Conservation (phyloP, 2,888 invertebrate species). For the Andrena dorsata region DNA sequence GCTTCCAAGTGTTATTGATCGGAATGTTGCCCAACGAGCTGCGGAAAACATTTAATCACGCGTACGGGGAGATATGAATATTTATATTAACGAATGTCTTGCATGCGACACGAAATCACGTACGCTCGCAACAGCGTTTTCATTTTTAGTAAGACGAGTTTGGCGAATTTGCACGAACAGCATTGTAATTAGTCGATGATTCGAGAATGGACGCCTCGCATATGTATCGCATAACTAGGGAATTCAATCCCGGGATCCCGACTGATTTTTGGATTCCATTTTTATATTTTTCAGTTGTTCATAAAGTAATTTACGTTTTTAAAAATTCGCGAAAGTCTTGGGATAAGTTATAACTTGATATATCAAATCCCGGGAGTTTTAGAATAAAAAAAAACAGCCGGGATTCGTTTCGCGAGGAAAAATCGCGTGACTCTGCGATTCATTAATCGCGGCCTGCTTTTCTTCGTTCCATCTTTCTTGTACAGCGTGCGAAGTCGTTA, state of each 20-base stretch:
- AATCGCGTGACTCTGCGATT: constrained; percentile 26
- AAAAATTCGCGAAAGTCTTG: too few relatives aligned
- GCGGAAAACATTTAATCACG: background rate
- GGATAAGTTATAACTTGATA: too few relatives aligned
- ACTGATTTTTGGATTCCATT: too few relatives aligned
- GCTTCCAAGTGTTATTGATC: background rate
- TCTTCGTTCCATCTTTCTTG: background rate
- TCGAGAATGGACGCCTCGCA: background rate
- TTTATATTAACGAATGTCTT: background rate
- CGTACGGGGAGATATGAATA: background rate
- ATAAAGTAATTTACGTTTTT: too few relatives aligned
- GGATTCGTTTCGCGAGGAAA: constrained; percentile 11
- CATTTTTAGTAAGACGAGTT: background rate
- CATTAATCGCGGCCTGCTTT: constrained; percentile 16
- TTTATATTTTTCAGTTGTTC: too few relatives aligned
- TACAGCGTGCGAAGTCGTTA: background rate
- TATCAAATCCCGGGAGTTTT: too few relatives aligned
- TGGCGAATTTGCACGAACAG: background rate
- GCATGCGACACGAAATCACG: background rate
- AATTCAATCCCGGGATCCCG: too few relatives aligned
- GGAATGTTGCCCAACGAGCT: constrained; percentile 7
- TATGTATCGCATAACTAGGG: constrained; percentile 4
- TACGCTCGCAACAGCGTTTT: too few relatives aligned
- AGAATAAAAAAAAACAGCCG: too few relatives aligned
- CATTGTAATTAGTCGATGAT: constrained; percentile 15